Evolutionary conservation across 2,888 invertebrate species (phyloP).

Genomic region (Polyploca ridens): DNA sequence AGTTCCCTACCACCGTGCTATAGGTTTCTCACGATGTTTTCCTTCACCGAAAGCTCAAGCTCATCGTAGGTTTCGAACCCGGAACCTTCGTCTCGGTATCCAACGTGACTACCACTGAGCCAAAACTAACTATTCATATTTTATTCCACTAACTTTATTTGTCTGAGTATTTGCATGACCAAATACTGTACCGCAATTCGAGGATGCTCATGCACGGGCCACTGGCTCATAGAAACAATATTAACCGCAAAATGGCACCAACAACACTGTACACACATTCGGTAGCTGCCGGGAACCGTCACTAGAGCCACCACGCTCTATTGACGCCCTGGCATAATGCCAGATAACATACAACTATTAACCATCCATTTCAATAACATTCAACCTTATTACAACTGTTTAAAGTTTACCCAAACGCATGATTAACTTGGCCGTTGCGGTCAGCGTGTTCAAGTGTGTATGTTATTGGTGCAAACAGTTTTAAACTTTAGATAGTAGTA

Average conservation of each 20-base stretch:
- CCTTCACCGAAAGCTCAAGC: too few relatives aligned
- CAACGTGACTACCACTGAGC: too few relatives aligned
- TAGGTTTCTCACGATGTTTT: too few relatives aligned
- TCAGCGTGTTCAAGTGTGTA: conserved; percentile 35
- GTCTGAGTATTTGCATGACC: neutral
- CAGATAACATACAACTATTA: conserved; percentile 27
- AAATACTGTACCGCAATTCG: neutral
- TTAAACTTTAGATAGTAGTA: neutral
- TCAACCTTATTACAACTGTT: neutral
- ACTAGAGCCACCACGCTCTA: conserved; percentile 40
- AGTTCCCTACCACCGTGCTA: too few relatives aligned
- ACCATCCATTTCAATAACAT: neutral
- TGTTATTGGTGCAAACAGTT: conserved; percentile 19
- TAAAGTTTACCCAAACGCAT: neutral
- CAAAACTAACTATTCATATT: too few relatives aligned
- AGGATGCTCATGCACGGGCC: conserved; percentile 16
- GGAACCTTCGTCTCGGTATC: too few relatives aligned
- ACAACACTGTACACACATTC: conserved; percentile 47
- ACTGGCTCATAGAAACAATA: conserved; percentile 31
- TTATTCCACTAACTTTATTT: neutral
- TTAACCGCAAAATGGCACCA: conserved; percentile 40
- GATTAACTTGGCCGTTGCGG: conserved; percentile 23
- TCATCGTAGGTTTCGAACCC: too few relatives aligned
- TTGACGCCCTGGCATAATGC: conserved; percentile 49
- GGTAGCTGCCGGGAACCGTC: conserved; percentile 36